phyloP scores from a whole-genome alignment of 2,113 vertebrate species.

The Tiliqua scincoides region DNA sequence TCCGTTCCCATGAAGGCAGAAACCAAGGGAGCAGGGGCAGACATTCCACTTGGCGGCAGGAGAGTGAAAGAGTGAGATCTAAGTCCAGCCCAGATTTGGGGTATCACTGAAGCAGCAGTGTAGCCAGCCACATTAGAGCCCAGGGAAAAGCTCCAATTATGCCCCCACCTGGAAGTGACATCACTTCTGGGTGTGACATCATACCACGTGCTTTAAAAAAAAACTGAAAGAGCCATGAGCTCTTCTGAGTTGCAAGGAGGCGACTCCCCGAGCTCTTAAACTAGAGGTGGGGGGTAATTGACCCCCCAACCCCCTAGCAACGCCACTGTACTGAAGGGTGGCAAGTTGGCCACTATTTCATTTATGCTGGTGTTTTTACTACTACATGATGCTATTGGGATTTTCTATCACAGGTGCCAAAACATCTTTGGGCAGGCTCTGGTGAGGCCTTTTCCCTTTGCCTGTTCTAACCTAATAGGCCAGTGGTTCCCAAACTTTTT shows the following conservation, averaged over 20 bases:
- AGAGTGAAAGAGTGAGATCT: neutral
- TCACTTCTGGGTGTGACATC: neutral
- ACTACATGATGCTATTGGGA: neutral
- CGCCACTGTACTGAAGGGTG: no score
- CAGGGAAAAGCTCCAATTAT: no score
- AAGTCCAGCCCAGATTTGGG: neutral
- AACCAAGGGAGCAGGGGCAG: neutral
- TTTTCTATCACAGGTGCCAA: neutral
- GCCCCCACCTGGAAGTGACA: no score
- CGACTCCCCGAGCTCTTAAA: no score
- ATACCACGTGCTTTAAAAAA: no score
- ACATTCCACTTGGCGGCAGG: neutral
- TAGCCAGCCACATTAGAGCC: no score
- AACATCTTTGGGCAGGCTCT: neutral
- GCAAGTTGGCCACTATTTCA: neutral
- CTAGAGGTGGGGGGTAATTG: no score
- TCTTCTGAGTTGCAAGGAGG: no score
- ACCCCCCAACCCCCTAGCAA: no score
- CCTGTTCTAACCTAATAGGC: neutral
- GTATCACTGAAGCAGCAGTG: neutral
- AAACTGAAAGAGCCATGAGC: no score
- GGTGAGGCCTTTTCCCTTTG: neutral
- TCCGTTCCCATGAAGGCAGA: neutral
- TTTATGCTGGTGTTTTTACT: neutral
- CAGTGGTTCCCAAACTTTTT: no score